A percentile compares a stretch with the other conserved stretches of the same genome.
phyloP scores from a whole-genome alignment of 2,888 invertebrate genomes.

The Trissolcus brochymenae region DNA sequence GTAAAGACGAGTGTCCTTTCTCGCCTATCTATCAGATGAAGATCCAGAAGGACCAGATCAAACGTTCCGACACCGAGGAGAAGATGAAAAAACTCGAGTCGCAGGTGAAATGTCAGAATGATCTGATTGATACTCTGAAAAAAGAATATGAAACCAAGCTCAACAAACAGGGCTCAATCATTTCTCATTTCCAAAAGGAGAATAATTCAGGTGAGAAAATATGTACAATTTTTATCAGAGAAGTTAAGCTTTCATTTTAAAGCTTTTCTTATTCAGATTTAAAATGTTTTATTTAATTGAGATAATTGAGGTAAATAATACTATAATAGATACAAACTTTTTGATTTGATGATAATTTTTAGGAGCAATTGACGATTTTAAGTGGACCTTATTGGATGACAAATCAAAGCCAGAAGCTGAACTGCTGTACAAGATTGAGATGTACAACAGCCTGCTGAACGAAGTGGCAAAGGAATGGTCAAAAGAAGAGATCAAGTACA shows the following conservation, averaged over 20 bases:
- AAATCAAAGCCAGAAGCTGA: constrained; percentile 13
- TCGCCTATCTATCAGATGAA: constrained; percentile 19
- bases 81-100: constrained; percentile 5
- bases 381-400: constrained; percentile 3
- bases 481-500: constrained; percentile 22
- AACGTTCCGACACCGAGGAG: background rate
- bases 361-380: background rate
- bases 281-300: too few species aligned
- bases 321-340: too few species aligned
- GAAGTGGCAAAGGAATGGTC: constrained; percentile 29
- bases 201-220: background rate
- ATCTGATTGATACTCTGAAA: constrained; percentile 8
- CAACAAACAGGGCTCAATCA: constrained; percentile 3
- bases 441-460: constrained; percentile 15
- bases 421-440: constrained; percentile 19
- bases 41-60: constrained; percentile 17
- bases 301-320: too few species aligned
- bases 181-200: background rate
- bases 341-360: background rate
- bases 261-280: too few species aligned
- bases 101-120: constrained; percentile 10
- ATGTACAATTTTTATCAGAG: too few species aligned
- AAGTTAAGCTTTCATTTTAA: too few species aligned
- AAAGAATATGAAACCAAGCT: constrained; percentile 4
- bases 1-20: constrained; percentile 6